Percentiles rank a stretch among this genome's conserved stretches.
These are phyloP conservation scores for Suncus etruscus DNA, from an alignment of 2,113 vertebrate genomes.

Conservation along the genomic window DNA sequence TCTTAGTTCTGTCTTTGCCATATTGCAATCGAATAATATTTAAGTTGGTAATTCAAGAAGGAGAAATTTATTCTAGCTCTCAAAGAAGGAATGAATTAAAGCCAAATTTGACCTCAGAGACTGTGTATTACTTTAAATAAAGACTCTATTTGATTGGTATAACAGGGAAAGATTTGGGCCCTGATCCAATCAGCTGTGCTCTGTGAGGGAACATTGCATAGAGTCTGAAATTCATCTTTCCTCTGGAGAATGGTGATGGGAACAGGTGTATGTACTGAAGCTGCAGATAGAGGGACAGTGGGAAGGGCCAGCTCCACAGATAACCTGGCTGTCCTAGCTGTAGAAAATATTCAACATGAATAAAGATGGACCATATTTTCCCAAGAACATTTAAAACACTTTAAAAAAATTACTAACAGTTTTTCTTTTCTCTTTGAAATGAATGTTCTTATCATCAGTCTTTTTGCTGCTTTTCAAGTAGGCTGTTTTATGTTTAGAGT, in stretches of 20 bases:
- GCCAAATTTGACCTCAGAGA: not conserved
- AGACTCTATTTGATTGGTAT: not conserved
- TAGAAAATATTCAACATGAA: not conserved
- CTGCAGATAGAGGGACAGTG: not conserved
- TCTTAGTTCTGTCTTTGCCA: not conserved
- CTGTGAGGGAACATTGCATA: not conserved
- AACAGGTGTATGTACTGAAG: not conserved
- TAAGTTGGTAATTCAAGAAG: constrained; percentile 1
- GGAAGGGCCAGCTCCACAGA: not conserved
- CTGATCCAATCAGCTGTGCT: not conserved
- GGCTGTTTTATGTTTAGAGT: not conserved
- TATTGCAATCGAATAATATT: not conserved
- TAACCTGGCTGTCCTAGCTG: not conserved
- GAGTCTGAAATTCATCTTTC: not conserved
- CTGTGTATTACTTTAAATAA: not conserved
- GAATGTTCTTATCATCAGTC: not conserved
- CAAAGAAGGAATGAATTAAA: not conserved
- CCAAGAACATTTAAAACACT: not conserved
- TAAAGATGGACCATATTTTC: not conserved
- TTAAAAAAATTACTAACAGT: not conserved
- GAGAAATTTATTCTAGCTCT: not conserved
- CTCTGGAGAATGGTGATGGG: accelerated
- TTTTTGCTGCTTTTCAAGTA: constrained; percentile 11
- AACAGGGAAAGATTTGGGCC: not conserved
- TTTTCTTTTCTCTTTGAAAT: constrained; percentile 34